These are phyloP conservation scores for Planiliza haematocheilus DNA, from an alignment of 2,113 vertebrate genomes.

Conservation along the genomic window DNA sequence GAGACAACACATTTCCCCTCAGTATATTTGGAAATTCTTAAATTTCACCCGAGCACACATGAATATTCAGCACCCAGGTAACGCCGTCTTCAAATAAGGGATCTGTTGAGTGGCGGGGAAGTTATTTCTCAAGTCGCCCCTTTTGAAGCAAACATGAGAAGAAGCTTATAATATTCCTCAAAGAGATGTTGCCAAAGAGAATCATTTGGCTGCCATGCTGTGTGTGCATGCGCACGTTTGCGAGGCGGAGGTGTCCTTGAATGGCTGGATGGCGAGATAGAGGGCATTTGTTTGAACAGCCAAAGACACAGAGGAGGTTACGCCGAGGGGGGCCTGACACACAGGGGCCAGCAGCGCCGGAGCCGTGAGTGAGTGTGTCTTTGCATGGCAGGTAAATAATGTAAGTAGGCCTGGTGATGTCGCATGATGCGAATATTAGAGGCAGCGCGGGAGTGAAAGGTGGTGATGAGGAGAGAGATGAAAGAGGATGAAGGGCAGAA, in stretches of 20 bases:
- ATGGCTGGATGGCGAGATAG: constrained; percentile 59
- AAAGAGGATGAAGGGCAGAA: constrained; percentile 1
- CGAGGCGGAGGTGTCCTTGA: constrained; percentile 56
- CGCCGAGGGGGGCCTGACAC: constrained; percentile 40
- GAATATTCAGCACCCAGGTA: constrained; percentile 2
- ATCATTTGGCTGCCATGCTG: constrained; percentile 34
- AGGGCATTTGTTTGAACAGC: constrained; percentile 66
- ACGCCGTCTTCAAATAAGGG: constrained; percentile 30
- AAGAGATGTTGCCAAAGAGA: constrained; percentile 47
- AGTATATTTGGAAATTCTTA: not conserved
- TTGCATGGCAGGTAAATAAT: constrained; percentile 2
- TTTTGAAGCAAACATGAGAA: constrained; percentile 57
- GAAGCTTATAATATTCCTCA: constrained; percentile 56
- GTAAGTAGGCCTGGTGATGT: constrained; percentile 9
- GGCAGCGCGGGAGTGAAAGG: not conserved
- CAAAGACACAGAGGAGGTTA: constrained; percentile 59
- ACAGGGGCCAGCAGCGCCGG: constrained; percentile 23
- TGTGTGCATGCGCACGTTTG: constrained; percentile 14
- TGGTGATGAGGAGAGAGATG: constrained; percentile 8
- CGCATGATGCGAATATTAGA: constrained; percentile 6
- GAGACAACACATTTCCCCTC: not conserved
- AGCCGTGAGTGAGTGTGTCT: constrained; percentile 13
- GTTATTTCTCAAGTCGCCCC: constrained; percentile 41
- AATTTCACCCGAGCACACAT: not conserved
- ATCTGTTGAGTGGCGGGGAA: constrained; percentile 12